Percentiles rank a stretch among this genome's conserved stretches.
Evolutionary conservation across 2,113 vertebrate species (phyloP).

Genomic region (Vireo altiloquus): DNA sequence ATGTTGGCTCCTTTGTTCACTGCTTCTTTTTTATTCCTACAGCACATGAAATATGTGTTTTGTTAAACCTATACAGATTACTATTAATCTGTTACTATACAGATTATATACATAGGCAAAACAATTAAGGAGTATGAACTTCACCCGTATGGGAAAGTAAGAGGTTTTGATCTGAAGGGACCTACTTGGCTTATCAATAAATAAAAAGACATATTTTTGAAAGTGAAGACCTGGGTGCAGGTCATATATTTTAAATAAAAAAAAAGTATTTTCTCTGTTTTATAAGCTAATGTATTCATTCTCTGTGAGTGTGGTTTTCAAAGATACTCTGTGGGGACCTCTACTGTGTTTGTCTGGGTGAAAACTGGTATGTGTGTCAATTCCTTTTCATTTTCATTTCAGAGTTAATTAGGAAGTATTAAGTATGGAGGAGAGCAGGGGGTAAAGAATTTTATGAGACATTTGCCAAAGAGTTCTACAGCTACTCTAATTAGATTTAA

Average conservation of each 20-base stretch:
- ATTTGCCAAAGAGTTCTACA: conserved; percentile 20
- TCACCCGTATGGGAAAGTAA: not conserved
- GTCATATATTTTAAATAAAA: too few species aligned
- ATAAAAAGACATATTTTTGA: not conserved
- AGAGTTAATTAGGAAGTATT: conserved; percentile 56
- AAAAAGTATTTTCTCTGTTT: not conserved
- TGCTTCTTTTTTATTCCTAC: not conserved
- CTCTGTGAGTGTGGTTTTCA: not conserved
- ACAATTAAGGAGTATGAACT: not conserved
- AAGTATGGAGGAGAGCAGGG: conserved; percentile 6
- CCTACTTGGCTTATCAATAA: not conserved
- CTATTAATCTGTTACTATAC: not conserved
- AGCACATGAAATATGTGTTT: not conserved
- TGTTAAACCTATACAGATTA: not conserved
- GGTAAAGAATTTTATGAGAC: conserved; percentile 35
- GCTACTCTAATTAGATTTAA: conserved; percentile 43
- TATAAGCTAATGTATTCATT: not conserved
- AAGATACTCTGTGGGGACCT: not conserved
- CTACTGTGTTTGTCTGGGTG: not conserved
- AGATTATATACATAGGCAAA: not conserved
- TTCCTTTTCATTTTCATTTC: conserved; percentile 30
- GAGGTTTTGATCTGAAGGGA: not conserved
- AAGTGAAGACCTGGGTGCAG: not conserved
- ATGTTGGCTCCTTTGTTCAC: not conserved
- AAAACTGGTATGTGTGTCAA: not conserved